These are phyloP conservation scores for Ceyx margarethae DNA, from an alignment of 2,113 vertebrate genomes.

Conservation along the genomic window DNA sequence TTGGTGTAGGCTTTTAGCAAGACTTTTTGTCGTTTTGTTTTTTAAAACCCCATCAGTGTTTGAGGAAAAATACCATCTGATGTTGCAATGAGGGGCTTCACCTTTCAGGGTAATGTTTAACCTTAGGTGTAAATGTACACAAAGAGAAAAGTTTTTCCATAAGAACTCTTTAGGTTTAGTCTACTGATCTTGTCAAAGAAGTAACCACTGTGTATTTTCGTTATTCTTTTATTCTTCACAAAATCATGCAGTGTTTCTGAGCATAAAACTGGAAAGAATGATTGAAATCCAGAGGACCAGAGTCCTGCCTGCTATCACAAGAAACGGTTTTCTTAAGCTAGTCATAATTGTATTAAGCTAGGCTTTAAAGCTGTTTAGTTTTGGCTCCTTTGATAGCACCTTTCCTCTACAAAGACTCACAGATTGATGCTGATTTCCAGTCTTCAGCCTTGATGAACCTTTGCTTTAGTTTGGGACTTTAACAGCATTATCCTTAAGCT, in stretches of 20 bases:
- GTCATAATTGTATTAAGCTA: background rate
- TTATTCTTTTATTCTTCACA: background rate
- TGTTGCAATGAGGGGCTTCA: slow-evolving; percentile 49
- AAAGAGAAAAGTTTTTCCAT: background rate
- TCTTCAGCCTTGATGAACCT: background rate
- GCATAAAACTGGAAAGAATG: background rate
- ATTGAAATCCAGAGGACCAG: background rate
- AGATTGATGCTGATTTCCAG: background rate
- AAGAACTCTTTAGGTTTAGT: background rate
- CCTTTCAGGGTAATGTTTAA: slow-evolving; percentile 57
- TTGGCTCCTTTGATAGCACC: background rate
- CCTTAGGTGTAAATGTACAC: background rate
- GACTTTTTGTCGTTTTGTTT: background rate
- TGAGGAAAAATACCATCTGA: slow-evolving; percentile 39
- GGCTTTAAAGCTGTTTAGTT: background rate
- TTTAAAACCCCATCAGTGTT: background rate
- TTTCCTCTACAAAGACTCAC: background rate
- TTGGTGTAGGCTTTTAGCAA: background rate
- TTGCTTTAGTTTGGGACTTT: background rate
- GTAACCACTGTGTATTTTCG: background rate
- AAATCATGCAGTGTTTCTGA: background rate
- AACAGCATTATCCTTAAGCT: background rate
- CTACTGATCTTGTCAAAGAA: background rate
- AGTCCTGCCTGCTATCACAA: background rate
- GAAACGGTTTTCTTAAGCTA: background rate